Conservation (phyloP, 2,888 invertebrate species). For the Rhagophthalmus giganteus region DNA sequence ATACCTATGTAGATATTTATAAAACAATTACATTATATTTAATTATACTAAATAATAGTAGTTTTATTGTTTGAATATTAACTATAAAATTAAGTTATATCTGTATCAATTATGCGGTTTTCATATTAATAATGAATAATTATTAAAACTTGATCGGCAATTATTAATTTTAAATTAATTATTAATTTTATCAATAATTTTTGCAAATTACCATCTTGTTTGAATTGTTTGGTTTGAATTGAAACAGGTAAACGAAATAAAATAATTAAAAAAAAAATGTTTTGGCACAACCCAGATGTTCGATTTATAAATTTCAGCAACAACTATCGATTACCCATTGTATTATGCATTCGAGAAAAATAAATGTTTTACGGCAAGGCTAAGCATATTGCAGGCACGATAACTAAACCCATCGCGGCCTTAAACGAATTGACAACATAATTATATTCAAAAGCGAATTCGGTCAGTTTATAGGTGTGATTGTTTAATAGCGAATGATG, state of each 20-base stretch:
- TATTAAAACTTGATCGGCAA: no score
- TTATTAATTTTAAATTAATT: no score
- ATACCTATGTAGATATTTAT: no score
- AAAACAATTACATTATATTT: no score
- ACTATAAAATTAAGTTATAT: no score
- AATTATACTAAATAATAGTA: no score
- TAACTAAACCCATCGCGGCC: background rate
- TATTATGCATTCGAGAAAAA: background rate
- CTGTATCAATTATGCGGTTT: no score
- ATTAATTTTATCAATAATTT: no score
- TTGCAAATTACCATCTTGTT: background rate
- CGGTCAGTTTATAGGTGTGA: slow-evolving; percentile 5
- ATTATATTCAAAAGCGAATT: background rate
- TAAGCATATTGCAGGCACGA: background rate
- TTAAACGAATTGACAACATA: slow-evolving; percentile 1
- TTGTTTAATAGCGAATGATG: slow-evolving; percentile 8
- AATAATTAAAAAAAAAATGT: background rate
- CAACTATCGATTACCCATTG: slow-evolving; percentile 9
- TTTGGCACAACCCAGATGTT: background rate
- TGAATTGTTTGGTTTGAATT: background rate
- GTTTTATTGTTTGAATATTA: no score
- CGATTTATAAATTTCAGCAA: slow-evolving; percentile 4
- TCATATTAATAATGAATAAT: no score
- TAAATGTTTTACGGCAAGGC: background rate
- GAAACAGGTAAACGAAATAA: background rate